A percentile compares a stretch with the other conserved stretches of the same genome.
These are phyloP conservation scores for Ochropacha duplaris DNA, from an alignment of 2,888 invertebrate species.

Conservation along the genomic window DNA sequence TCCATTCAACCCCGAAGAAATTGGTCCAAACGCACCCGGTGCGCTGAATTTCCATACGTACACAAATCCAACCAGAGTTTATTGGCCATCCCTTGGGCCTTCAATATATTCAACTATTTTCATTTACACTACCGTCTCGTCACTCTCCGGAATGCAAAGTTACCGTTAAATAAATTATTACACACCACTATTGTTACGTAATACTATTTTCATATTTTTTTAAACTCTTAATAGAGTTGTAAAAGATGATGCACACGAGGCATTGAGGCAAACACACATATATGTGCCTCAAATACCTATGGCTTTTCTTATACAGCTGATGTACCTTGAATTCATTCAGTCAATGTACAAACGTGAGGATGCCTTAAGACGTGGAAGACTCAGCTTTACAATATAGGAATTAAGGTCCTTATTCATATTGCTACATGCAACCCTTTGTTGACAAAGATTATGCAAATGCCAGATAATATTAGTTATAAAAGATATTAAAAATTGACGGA, in stretches of 20 bases:
- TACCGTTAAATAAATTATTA: conserved; percentile 64
- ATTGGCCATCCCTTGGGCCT: conserved; percentile 74
- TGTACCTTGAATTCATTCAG: not conserved
- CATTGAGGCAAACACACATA: conserved; percentile 1
- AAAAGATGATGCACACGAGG: conserved; percentile 13
- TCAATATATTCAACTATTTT: conserved; percentile 76
- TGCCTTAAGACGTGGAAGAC: not conserved
- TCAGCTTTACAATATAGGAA: not conserved
- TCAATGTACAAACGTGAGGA: not conserved
- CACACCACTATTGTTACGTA: conserved; percentile 36
- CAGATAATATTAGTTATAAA: not conserved
- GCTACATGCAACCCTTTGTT: not conserved
- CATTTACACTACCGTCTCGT: conserved; percentile 60
- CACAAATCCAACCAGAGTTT: conserved; percentile 68
- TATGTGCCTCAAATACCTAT: conserved; percentile 11
- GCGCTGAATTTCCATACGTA: conserved; percentile 67
- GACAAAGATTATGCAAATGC: not conserved
- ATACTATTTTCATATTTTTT: conserved; percentile 22
- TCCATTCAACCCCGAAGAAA: conserved; percentile 34
- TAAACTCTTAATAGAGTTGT: conserved; percentile 4
- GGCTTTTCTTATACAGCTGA: conserved; percentile 9
- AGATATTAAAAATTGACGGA: not conserved
- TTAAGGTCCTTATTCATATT: not conserved
- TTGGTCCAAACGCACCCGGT: conserved; percentile 45
- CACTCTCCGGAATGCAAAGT: conserved; percentile 53